phyloP scores from a whole-genome alignment of 2,113 vertebrate genomes.

The Pipra filicauda region DNA sequence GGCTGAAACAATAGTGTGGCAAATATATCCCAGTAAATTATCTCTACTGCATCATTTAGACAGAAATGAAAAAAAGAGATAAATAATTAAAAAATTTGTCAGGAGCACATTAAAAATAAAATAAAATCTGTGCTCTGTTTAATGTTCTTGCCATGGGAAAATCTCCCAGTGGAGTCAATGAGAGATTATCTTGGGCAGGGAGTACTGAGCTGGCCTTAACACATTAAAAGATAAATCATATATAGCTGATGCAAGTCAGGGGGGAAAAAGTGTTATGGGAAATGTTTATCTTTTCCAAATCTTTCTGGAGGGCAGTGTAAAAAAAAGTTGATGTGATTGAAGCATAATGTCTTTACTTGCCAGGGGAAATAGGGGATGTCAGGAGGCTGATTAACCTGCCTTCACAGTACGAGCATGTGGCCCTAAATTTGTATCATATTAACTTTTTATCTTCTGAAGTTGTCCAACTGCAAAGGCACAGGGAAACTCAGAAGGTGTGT shows the following conservation, averaged over 20 bases:
- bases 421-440: neutral
- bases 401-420: neutral
- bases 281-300: conserved; percentile 53
- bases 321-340: conserved; percentile 50
- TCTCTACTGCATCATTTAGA: neutral
- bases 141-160: conserved; percentile 28
- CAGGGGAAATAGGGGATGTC: conserved; percentile 44
- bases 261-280: neutral
- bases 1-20: conserved; percentile 4
- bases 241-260: neutral
- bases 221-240: conserved; percentile 61
- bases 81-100: neutral
- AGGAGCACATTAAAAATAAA: neutral
- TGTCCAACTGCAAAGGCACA: neutral
- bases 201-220: conserved; percentile 23
- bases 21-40: neutral
- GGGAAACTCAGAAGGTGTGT: neutral
- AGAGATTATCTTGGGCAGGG: conserved; percentile 32
- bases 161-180: conserved; percentile 14
- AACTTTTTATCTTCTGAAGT: conserved; percentile 13
- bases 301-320: conserved; percentile 56
- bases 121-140: neutral
- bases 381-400: conserved; percentile 43
- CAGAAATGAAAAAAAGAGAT: neutral
- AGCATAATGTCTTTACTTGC: conserved; percentile 40